A percentile compares a stretch with the other conserved stretches of the same genome.
phyloP scores from a whole-genome alignment of 2,888 invertebrate genomes.

The Carabus problematicus region DNA sequence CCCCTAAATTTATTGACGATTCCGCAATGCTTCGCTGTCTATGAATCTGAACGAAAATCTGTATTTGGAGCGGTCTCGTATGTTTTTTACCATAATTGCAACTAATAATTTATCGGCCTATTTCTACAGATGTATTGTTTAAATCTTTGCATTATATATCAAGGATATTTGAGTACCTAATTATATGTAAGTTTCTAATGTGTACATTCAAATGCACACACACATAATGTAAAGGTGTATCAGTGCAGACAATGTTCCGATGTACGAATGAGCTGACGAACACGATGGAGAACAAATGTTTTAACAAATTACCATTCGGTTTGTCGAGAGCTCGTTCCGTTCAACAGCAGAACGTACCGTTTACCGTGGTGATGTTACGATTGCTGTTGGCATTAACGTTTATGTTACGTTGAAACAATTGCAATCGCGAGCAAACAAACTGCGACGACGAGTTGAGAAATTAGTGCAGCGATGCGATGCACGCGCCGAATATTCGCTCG shows the following conservation, averaged over 20 bases:
- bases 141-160: too few relatives aligned
- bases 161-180: too few relatives aligned
- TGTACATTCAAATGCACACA: neutral
- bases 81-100: neutral
- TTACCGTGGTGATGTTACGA: constrained; percentile 16
- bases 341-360: neutral
- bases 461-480: constrained; percentile 31
- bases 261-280: constrained; percentile 23
- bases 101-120: too few relatives aligned
- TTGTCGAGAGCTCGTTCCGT: neutral
- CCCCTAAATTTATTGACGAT: constrained; percentile 32
- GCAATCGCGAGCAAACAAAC: constrained; percentile 37
- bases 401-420: constrained; percentile 29
- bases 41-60: constrained; percentile 20
- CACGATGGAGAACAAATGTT: constrained; percentile 36
- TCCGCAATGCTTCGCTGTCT: constrained; percentile 25
- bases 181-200: too few relatives aligned
- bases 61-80: constrained; percentile 4
- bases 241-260: too few relatives aligned
- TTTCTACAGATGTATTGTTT: too few relatives aligned
- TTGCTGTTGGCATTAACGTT: constrained; percentile 14
- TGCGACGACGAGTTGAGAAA: constrained; percentile 23
- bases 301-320: constrained; percentile 34
- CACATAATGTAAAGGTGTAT: too few relatives aligned
- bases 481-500: constrained; percentile 1